Conservation (phyloP, 2,113 vertebrate species). For the Phyllopteryx taeniolatus region DNA sequence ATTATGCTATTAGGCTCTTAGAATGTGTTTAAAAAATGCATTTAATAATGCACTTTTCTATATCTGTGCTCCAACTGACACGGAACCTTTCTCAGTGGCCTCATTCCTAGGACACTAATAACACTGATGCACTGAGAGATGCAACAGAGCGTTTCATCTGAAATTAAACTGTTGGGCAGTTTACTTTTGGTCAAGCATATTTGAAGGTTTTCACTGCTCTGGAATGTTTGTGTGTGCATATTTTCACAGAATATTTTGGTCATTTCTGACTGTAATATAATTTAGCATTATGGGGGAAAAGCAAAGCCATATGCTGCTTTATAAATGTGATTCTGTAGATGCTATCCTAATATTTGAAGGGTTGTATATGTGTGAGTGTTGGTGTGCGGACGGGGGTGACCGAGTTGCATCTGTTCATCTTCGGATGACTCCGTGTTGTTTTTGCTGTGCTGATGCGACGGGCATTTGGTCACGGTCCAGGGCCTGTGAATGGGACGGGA, state of each 20-base stretch:
- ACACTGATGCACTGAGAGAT: not conserved
- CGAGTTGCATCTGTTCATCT: slow-evolving; percentile 64
- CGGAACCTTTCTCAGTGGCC: too few species aligned
- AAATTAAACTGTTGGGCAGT: not conserved
- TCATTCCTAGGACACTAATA: not conserved
- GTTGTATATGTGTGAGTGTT: slow-evolving; percentile 17
- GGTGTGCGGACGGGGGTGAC: slow-evolving; percentile 28
- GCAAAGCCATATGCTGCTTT: not conserved
- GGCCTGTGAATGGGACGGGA: slow-evolving; percentile 49
- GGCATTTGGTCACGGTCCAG: slow-evolving; percentile 67
- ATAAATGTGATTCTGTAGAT: not conserved
- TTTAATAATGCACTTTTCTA: too few species aligned
- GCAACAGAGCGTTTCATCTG: not conserved
- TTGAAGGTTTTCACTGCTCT: not conserved
- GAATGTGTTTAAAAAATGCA: too few species aligned
- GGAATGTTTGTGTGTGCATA: not conserved
- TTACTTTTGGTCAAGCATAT: not conserved
- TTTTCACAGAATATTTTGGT: not conserved
- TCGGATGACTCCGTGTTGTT: slow-evolving; percentile 68
- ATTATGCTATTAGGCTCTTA: not conserved
- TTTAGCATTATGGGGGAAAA: not conserved
- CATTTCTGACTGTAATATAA: not conserved
- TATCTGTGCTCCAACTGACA: too few species aligned
- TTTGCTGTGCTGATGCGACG: slow-evolving; percentile 66
- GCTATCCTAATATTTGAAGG: not conserved